These are phyloP conservation scores for Papilio elwesi DNA, from an alignment of 2,888 invertebrate species.

Conservation along the genomic window DNA sequence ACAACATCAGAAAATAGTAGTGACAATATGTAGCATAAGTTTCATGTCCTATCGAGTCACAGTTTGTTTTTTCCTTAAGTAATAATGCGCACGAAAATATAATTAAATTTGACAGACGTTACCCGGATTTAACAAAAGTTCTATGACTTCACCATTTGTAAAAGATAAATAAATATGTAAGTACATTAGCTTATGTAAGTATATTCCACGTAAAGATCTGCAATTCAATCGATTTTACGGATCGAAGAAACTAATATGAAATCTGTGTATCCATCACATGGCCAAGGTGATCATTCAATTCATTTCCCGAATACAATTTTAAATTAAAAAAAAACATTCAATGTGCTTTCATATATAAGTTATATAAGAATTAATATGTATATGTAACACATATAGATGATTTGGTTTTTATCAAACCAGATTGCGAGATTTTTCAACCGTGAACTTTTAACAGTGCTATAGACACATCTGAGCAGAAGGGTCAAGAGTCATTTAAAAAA, in stretches of 20 bases:
- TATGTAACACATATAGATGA: neutral
- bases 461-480: neutral
- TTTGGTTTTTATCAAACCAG: neutral
- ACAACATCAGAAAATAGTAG: neutral
- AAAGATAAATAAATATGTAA: too few species aligned
- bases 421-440: neutral
- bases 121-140: neutral
- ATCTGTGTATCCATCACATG: too few species aligned
- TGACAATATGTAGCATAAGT: neutral
- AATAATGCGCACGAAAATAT: neutral
- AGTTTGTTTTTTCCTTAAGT: constrained; percentile 8
- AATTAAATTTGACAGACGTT: neutral
- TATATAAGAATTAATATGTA: neutral
- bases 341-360: neutral
- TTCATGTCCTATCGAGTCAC: neutral
- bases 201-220: too few species aligned
- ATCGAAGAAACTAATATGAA: too few species aligned
- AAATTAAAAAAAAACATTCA: too few species aligned
- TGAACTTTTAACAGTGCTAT: neutral
- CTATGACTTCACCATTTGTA: too few species aligned
- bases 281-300: too few species aligned
- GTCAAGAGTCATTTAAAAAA: too few species aligned
- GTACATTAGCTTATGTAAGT: too few species aligned
- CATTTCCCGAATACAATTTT: too few species aligned
- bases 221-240: too few species aligned